A percentile compares a stretch with the other conserved stretches of the same genome.
Conservation (phyloP, 2,888 invertebrate species). For the Idaea biselata region DNA sequence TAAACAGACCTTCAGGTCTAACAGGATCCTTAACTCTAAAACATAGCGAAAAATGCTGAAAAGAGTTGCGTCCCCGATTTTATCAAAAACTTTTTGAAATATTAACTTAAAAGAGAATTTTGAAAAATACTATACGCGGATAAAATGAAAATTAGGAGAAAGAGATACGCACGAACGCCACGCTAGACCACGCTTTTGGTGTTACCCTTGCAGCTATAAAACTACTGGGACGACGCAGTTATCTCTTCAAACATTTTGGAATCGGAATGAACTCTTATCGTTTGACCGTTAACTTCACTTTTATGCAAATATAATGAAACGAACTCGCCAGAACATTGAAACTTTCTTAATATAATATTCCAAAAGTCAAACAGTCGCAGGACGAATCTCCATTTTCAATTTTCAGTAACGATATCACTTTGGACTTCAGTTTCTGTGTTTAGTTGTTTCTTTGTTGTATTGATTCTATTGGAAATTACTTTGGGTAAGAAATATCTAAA, state of each 20-base stretch:
- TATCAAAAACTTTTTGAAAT: too few species aligned
- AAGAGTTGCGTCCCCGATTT: too few species aligned
- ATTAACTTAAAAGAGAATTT: too few species aligned
- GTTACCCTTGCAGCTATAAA: neutral
- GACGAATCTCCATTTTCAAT: constrained; percentile 44
- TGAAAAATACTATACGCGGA: too few species aligned
- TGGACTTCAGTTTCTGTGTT: constrained; percentile 31
- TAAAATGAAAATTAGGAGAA: too few species aligned
- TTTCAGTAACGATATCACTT: constrained; percentile 34
- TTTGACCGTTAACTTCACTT: constrained; percentile 51
- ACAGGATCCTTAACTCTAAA: too few species aligned
- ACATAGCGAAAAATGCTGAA: too few species aligned
- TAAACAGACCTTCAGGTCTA: too few species aligned
- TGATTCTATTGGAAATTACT: neutral
- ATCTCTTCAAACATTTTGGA: constrained; percentile 8
- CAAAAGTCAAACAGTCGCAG: constrained; percentile 49
- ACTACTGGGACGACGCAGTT: constrained; percentile 17
- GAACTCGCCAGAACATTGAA: constrained; percentile 34
- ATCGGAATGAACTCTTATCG: constrained; percentile 30
- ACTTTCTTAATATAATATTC: constrained; percentile 62
- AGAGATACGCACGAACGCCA: too few species aligned
- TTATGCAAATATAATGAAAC: constrained; percentile 56
- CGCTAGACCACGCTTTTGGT: too few species aligned
- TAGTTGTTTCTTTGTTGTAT: constrained; percentile 12
- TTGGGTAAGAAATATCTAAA: neutral